Base-by-base conservation (phyloP, 2,113 vertebrate species). In the Origma solitaria region DNA sequence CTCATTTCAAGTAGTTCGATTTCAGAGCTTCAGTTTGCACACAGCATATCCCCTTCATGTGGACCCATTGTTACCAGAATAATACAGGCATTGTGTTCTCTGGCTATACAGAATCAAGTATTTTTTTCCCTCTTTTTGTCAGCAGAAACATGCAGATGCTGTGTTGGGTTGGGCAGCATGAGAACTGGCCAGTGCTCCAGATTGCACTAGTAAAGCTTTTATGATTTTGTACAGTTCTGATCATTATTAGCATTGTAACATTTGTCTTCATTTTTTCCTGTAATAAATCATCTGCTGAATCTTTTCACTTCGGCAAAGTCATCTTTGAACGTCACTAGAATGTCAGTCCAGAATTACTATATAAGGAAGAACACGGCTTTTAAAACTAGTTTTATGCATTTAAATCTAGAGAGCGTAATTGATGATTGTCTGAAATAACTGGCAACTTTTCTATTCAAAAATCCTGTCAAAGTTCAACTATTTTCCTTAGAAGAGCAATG, bases 221-320 rank as follows among this genome's bases (percentile, higher is more conserved):
- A 44, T 28, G 54, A 8, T 56, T 90, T 82, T 37, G 28, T 82
- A 19, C 33, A 71, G 60, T 31, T 93, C 64, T 64, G 56, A 64
- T 75, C 38, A 6, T 76, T 84, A 44, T 72, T 87, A 94, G n/a
- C 33, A 23, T 33, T 66, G 31, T 82, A 92, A 86, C 76, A 44
- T 88, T 81, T 86, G 60, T 81, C 64, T 90, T 94, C 45, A 20
- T 84, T 94, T 92, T 88, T 93, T 83, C 64, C 68, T 88, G 37
- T 78, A 57, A 78, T 82, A 86, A 95, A 70, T 94, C 31, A 51
- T 88, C 75, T 66, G 22, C 93, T 54, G n/a, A 73, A 62, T 86
- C 64, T 86, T 90, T 91, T 90, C 28, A 65, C 83, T 91, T 96
- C 13, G 4, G 42, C 47, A 37, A 47, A 94, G 56, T 94, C 35